Conservation (phyloP, 2,797 vertebrate genomes). For the Acrossocheilus wenchowensis region DNA sequence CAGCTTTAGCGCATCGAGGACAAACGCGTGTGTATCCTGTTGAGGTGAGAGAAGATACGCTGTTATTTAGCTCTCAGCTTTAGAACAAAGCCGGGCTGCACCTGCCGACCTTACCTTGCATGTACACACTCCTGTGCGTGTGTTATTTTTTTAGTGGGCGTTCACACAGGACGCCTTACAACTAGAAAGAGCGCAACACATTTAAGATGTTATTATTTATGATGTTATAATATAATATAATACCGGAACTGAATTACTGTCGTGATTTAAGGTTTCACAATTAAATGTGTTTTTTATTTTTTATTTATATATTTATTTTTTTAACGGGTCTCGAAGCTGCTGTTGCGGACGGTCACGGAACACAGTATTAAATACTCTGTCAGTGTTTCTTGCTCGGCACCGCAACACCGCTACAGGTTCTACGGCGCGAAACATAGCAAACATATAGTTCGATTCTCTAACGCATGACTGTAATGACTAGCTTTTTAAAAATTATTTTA, state of each 20-base stretch:
- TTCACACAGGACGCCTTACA: not conserved
- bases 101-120: not conserved
- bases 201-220: not conserved
- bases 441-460: not conserved
- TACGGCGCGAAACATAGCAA: not conserved
- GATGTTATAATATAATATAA: not conserved
- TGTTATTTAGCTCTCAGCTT: not conserved
- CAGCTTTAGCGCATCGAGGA: not conserved
- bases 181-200: not conserved
- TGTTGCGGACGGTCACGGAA: not conserved
- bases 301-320: no score
- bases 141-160: slow-evolving; percentile 1
- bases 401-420: not conserved
- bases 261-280: not conserved
- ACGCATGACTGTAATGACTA: not conserved
- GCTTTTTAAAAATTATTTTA: not conserved
- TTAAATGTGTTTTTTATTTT: not conserved
- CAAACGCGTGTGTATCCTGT: not conserved
- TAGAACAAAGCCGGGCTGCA: slow-evolving; percentile 1
- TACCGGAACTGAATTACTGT: not conserved
- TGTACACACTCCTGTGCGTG: not conserved
- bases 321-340: not conserved
- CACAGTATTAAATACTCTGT: not conserved
- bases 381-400: not conserved
- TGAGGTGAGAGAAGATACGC: not conserved